Evolutionary conservation across 2,888 invertebrate species (phyloP).

Genomic region (Apodemia mormo): DNA sequence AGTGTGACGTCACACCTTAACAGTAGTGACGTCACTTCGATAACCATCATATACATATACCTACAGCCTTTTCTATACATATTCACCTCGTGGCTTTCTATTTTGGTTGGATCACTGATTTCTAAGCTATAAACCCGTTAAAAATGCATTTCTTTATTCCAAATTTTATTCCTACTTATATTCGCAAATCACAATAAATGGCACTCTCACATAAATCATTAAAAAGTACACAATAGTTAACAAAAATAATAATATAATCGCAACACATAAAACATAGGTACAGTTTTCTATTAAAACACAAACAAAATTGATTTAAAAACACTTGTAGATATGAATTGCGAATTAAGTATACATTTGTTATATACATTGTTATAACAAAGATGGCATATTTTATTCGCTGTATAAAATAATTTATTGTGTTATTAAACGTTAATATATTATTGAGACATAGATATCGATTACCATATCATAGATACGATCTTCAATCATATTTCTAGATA

Average conservation of each 20-base stretch:
- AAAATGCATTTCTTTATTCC: too few species aligned
- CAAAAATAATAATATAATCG: neutral
- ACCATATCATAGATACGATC: neutral
- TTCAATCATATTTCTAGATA: neutral
- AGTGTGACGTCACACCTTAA: too few species aligned
- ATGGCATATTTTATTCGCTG: neutral
- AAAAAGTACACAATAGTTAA: neutral
- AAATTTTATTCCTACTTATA: neutral
- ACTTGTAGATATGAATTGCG: neutral
- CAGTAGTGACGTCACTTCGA: too few species aligned
- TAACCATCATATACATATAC: too few species aligned
- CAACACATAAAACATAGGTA: neutral
- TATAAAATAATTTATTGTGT: neutral
- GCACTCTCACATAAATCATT: neutral
- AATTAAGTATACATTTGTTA: neutral
- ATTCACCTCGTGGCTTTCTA: too few species aligned
- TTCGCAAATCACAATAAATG: neutral
- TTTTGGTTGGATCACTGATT: too few species aligned
- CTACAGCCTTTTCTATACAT: too few species aligned
- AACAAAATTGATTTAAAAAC: neutral
- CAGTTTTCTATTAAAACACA: neutral
- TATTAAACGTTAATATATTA: neutral
- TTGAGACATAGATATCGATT: neutral
- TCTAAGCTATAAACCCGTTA: too few species aligned
- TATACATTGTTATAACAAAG: constrained; percentile 1